phyloP scores from a whole-genome alignment of 2,888 invertebrate genomes.

The Stenodema calcarata region DNA sequence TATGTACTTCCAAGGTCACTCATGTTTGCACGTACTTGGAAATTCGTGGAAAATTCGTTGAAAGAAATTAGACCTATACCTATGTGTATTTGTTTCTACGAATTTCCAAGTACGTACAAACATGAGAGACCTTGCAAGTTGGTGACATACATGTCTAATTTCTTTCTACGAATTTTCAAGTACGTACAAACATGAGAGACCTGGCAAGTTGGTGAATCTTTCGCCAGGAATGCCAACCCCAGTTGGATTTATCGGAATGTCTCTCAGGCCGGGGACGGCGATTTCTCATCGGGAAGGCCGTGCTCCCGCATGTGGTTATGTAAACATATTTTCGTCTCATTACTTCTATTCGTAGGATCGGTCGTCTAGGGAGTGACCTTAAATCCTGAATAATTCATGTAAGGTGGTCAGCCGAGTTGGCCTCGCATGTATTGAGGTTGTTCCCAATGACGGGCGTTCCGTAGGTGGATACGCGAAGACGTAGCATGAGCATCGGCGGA shows the following conservation, averaged over 20 bases:
- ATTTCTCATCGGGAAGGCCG: conserved; percentile 2
- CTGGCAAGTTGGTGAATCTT: not conserved
- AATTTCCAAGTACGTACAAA: too few relatives aligned
- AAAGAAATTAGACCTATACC: too few relatives aligned
- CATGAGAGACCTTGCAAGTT: too few relatives aligned
- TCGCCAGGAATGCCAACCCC: not conserved
- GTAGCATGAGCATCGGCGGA: not conserved
- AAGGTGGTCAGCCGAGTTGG: not conserved
- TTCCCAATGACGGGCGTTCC: not conserved
- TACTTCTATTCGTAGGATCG: not conserved
- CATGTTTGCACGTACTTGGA: too few relatives aligned
- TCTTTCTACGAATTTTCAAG: too few relatives aligned
- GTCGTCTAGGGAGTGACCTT: conserved; percentile 2
- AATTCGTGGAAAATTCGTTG: too few relatives aligned
- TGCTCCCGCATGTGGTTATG: not conserved
- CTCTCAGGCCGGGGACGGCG: not conserved
- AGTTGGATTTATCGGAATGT: not conserved
- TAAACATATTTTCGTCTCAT: conserved; percentile 2
- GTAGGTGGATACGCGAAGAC: not conserved
- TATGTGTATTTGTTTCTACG: too few relatives aligned
- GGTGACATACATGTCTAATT: too few relatives aligned
- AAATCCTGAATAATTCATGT: not conserved
- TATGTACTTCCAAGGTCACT: too few relatives aligned
- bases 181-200: too few relatives aligned
- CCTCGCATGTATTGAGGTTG: not conserved